A percentile compares a stretch with the other conserved stretches of the same genome.
phyloP scores from a whole-genome alignment of 1,140 invertebrate species.

The Drosophila guanche region DNA sequence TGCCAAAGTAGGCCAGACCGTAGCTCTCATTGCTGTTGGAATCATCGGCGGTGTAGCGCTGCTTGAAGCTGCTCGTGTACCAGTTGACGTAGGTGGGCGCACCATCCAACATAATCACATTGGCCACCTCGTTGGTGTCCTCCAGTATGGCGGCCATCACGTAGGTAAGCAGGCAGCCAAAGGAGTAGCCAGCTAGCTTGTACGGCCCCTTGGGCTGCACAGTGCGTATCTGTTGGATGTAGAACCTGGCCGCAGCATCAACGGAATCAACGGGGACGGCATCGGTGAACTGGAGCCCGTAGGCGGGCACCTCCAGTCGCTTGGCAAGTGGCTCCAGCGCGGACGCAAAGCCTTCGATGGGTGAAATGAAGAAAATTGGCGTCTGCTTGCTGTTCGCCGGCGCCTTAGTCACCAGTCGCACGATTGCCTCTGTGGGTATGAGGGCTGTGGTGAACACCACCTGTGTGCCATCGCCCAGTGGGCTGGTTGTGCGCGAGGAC shows the following conservation, averaged over 20 bases:
- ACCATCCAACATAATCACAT: conserved; percentile 94
- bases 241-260: conserved; percentile 90
- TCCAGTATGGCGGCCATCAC: conserved; percentile 96
- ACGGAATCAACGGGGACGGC: conserved; percentile 90
- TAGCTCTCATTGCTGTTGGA: conserved; percentile 87
- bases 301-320: conserved; percentile 90
- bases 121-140: conserved; percentile 86
- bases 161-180: conserved; percentile 95
- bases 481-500: conserved; percentile 50
- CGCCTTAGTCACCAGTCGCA: conserved; percentile 85
- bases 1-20: conserved; percentile 91
- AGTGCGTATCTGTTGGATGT: conserved; percentile 90
- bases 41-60: conserved; percentile 84
- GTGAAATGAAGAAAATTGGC: conserved; percentile 92
- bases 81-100: conserved; percentile 94
- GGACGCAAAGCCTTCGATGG: conserved; percentile 94
- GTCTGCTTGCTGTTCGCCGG: conserved; percentile 77
- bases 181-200: conserved; percentile 96
- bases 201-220: conserved; percentile 94
- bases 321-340: conserved; percentile 88
- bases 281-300: conserved; percentile 94
- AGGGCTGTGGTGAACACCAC: conserved; percentile 85
- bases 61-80: conserved; percentile 88
- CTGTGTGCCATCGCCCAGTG: conserved; percentile 82
- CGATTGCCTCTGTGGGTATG: conserved; percentile 87